phyloP scores from a whole-genome alignment of 2,113 vertebrate genomes.

The Pristiophorus japonicus region DNA sequence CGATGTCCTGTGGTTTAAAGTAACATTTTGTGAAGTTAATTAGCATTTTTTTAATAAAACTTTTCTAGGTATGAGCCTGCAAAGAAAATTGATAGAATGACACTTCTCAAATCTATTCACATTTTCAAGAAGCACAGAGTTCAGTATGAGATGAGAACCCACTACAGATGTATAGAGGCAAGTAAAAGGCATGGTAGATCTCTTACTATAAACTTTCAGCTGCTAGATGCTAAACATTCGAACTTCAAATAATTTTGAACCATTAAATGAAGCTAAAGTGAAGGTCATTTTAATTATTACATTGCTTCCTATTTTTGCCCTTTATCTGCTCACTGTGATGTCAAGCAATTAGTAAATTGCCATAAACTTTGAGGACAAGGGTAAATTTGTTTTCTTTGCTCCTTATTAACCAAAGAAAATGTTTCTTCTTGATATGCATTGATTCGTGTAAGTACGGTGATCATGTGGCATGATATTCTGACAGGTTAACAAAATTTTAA shows the following conservation, averaged over 20 bases:
- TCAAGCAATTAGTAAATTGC: neutral
- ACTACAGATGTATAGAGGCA: slow-evolving; percentile 78
- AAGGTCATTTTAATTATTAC: neutral
- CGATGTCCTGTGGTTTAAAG: neutral
- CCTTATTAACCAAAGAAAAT: too few relatives aligned
- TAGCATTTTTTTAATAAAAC: neutral
- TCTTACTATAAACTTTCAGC: slow-evolving; percentile 4
- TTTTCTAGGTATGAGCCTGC: slow-evolving; percentile 67
- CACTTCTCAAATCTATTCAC: slow-evolving; percentile 87
- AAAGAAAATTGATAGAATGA: slow-evolving; percentile 72
- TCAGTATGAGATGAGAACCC: slow-evolving; percentile 96
- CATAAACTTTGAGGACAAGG: neutral
- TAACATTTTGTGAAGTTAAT: neutral
- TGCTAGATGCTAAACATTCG: neutral
- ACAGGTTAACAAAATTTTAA: too few relatives aligned
- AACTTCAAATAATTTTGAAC: neutral
- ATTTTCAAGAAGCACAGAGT: slow-evolving; percentile 97
- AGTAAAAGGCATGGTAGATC: slow-evolving; percentile 37
- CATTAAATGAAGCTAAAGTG: neutral
- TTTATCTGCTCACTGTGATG: neutral
- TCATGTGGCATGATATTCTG: too few relatives aligned
- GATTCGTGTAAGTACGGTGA: too few relatives aligned
- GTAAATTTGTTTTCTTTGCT: too few relatives aligned
- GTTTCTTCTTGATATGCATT: too few relatives aligned
- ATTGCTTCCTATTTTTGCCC: neutral